Base-by-base conservation (phyloP, 92 coral and sea anemone genomes). In the Epizoanthus fatuus region DNA sequence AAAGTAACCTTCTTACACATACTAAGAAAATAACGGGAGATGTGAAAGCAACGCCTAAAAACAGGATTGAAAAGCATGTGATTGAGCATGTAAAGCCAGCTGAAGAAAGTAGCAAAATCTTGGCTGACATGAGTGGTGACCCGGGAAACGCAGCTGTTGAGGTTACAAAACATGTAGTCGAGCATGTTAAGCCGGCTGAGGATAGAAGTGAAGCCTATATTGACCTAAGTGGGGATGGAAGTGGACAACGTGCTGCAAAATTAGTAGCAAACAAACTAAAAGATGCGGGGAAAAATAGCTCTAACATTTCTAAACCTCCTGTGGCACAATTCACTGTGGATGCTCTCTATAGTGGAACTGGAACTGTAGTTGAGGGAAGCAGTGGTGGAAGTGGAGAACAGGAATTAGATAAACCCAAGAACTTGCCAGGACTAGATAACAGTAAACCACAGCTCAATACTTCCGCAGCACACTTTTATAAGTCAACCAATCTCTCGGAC, bases 401-500 rank as follows among this genome's bases (percentile, higher is more conserved):
- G 70, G 63, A 59, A 16, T 16, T 8, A 42, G 16, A 11, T 32
- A 22, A 42, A 32, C 14, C 1, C 39, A 12, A 55, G 2, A 39
- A 55, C 16, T 9, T 16, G 20, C 2, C 53, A 38, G 66, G 15
- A 17, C 7, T 55, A 29, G 2, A 25, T 14, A 14, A 75, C 17
- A 10, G 16, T 35, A 75, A 56, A 16, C 32, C 22, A 13, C 42
- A 42, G 51, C 56, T 19, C 16, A 39, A 60, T 59, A 19, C 8
- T 44, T 42, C 70, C 14, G 45, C 70, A 19, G 19, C 51, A 58
- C 82, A 77, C 29, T 77, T 77, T 77, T 77, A 60, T 20, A 77
- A 77, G 11, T 42, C 10, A 44, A 39, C 70, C 39, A 44, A 14
- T 20, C 25, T 60, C 82, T 77, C 44, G 10, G 82, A 77, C 5